Evolutionary conservation across 1,140 invertebrate species (phyloP), one percentile per base, ranked within the genome.

Genomic region (Araneus ventricosus): DNA sequence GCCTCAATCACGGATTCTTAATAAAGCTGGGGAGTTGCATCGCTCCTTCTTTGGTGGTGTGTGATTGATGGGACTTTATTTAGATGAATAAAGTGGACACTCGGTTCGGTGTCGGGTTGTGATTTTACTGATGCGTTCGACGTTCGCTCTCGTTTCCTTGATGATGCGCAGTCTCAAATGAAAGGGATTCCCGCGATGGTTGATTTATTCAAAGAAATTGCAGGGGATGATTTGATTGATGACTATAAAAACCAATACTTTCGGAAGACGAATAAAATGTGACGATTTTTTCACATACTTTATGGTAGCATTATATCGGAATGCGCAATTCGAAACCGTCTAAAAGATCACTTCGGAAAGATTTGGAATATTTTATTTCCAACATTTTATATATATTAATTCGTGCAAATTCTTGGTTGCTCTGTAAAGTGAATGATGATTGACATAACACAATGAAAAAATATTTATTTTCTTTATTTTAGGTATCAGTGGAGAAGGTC

Each of bases 61-160:
- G 30, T 75, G 88, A 90, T 90, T 39, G 88, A 90, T 90, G 88
- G 30, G 75, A 90, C 30, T 90, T 90, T 90, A 90, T 90, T 90
- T 90, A 79, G 70, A 82, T 90, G 88, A 80, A 82, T 61, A 90
- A 90, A 90, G 80, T 82, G 57, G 88, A 90, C 88, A 79, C 88
- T 79, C 34, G 34, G 75, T 90, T 90, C 88, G 75, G 45, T 90
- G 88, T 79, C 88, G 57, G 88, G 37, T 27, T 79, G 88, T 82
- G 80, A 90, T 90, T 79, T 90, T 52, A 61, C 30, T 90, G 88
- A 90, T 90, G 79, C 75, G 59, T 90, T n/a, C n/a, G n/a, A n/a
- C 45, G 1, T 52, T 14, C 45, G 10, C 0, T 90, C 57, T 90
- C 45, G 20, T 86, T 52, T 57, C 27, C 10, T 3, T 86, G 20